These are phyloP conservation scores for Helarctos malayanus DNA, from an alignment of 2,797 vertebrate genomes.

Conservation along the genomic window DNA sequence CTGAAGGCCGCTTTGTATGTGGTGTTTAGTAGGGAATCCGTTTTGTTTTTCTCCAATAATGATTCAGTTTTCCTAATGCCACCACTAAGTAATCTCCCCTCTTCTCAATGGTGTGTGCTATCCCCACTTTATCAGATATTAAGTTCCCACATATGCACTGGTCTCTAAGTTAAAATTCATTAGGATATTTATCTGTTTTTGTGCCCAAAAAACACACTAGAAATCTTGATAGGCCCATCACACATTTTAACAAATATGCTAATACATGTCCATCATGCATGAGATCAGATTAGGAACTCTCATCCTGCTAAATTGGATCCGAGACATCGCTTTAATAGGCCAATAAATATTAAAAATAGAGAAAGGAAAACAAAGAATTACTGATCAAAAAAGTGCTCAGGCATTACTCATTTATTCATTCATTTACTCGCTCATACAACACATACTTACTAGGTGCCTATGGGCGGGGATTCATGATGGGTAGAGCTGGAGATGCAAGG, in stretches of 20 bases:
- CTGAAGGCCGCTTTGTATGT: not conserved
- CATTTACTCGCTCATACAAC: not conserved
- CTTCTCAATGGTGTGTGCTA: not conserved
- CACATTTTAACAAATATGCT: not conserved
- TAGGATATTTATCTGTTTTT: not conserved
- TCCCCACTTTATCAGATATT: not conserved
- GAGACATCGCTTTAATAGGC: not conserved
- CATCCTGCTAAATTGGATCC: not conserved
- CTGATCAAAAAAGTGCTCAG: not conserved
- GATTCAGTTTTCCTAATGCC: not conserved
- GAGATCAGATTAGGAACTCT: not conserved
- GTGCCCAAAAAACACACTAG: not conserved
- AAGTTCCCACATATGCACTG: not conserved
- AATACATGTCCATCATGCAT: not conserved
- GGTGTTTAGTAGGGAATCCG: not conserved
- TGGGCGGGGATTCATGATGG: not conserved
- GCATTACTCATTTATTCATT: not conserved
- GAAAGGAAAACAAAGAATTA: constrained; percentile 10
- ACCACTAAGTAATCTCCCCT: not conserved
- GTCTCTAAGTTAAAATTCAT: not conserved
- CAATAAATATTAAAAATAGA: not conserved
- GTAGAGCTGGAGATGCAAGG: too few species aligned
- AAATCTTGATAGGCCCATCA: not conserved
- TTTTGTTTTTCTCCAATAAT: not conserved
- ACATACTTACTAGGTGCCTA: not conserved